A percentile compares a stretch with the other conserved stretches of the same genome.
Conservation (phyloP, 2,113 vertebrate species). For the Dunckerocampus dactyliophorus region DNA sequence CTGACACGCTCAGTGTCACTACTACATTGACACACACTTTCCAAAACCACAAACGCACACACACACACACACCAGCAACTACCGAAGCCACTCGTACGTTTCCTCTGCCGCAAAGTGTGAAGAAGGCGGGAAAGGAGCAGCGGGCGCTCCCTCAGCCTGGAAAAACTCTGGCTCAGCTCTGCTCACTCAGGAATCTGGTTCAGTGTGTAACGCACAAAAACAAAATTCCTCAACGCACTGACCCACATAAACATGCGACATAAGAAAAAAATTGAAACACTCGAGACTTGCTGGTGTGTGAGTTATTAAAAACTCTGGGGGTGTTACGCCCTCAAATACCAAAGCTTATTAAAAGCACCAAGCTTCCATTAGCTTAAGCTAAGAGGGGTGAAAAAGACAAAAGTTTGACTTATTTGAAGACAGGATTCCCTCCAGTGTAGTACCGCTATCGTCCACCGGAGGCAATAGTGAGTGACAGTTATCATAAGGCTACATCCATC, state of each 20-base stretch:
- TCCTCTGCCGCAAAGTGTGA: neutral
- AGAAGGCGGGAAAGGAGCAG: neutral
- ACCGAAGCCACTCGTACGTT: neutral
- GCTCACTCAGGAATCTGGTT: conserved; percentile 38
- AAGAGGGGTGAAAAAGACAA: too few species aligned
- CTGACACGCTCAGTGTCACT: conserved; percentile 6
- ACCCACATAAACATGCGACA: neutral
- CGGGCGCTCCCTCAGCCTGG: conserved; percentile 14
- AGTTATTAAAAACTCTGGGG: neutral
- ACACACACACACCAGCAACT: neutral
- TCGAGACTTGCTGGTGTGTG: neutral
- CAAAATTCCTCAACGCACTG: neutral
- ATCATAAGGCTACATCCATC: too few species aligned
- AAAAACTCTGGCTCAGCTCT: conserved; percentile 40
- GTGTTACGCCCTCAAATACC: neutral
- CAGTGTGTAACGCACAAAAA: conserved; percentile 7
- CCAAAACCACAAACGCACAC: neutral
- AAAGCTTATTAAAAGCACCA: neutral
- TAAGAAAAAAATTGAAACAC: neutral
- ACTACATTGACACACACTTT: conserved; percentile 4
- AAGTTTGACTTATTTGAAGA: too few species aligned
- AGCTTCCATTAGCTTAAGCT: neutral
- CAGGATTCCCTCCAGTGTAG: too few species aligned
- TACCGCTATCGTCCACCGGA: too few species aligned
- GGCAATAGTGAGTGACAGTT: too few species aligned